A percentile compares a stretch with the other conserved stretches of the same genome.
Conservation (phyloP, 1,140 invertebrate genomes). For the Sitobion miscanthi region DNA sequence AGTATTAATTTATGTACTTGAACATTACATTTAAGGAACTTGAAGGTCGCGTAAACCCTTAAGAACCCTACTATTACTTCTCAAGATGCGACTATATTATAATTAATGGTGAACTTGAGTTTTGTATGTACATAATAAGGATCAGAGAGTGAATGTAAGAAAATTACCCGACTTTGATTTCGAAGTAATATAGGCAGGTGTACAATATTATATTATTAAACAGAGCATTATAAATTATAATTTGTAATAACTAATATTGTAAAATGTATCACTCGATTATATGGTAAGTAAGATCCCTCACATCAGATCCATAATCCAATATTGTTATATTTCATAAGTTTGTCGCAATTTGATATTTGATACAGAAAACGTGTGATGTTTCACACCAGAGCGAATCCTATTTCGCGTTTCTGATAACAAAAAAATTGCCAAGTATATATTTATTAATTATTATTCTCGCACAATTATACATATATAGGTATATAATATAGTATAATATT, state of each 20-base stretch:
- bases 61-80: not conserved
- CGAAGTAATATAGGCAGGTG: not conserved
- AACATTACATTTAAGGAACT: not conserved
- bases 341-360: not conserved
- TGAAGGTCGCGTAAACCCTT: not conserved
- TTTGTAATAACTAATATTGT: not conserved
- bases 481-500: not conserved
- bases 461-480: too few species aligned
- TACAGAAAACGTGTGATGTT: not conserved
- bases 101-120: not conserved
- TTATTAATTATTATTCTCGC: not conserved
- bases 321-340: not conserved
- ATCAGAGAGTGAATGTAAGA: not conserved
- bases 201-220: not conserved
- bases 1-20: constrained; percentile 9
- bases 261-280: not conserved
- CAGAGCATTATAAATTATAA: too few species aligned
- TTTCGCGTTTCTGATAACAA: not conserved
- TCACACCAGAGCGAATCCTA: not conserved
- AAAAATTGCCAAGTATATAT: not conserved
- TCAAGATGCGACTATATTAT: not conserved
- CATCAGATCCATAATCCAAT: not conserved
- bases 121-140: not conserved
- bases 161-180: not conserved
- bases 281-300: too few species aligned